phyloP scores from a whole-genome alignment of 2,888 invertebrate genomes.

The Drosophila neoperkinsi region DNA sequence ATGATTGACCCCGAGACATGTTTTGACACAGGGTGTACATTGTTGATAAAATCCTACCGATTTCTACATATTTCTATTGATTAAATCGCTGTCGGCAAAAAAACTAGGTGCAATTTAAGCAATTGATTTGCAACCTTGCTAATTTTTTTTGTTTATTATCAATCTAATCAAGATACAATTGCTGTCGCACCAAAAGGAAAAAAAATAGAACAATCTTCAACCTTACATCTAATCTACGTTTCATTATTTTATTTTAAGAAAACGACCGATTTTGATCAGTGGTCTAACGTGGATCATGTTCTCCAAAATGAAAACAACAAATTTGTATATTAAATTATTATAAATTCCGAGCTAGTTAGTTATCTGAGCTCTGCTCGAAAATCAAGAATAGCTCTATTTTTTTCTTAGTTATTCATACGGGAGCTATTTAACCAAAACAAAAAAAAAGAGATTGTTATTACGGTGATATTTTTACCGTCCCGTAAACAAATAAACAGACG shows the following conservation, averaged over 20 bases:
- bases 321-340: background rate
- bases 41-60: conserved; percentile 36
- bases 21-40: conserved; percentile 46
- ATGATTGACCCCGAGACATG: conserved; percentile 61
- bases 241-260: background rate
- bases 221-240: background rate
- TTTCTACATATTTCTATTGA: conserved; percentile 38
- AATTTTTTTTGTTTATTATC: background rate
- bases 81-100: conserved; percentile 46
- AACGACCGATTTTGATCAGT: background rate
- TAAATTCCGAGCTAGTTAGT: background rate
- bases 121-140: conserved; percentile 53
- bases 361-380: conserved; percentile 5
- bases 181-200: background rate
- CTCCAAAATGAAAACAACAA: background rate
- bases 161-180: background rate
- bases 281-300: background rate
- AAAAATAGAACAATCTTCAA: background rate
- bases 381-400: background rate
- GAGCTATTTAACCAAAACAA: background rate
- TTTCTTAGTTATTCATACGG: background rate
- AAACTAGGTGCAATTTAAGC: conserved; percentile 19
- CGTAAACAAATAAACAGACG: background rate
- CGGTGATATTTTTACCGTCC: background rate
- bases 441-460: background rate